Evolutionary conservation across 2,888 invertebrate genomes (phyloP).

Genomic region (Leucoptera coffeella): DNA sequence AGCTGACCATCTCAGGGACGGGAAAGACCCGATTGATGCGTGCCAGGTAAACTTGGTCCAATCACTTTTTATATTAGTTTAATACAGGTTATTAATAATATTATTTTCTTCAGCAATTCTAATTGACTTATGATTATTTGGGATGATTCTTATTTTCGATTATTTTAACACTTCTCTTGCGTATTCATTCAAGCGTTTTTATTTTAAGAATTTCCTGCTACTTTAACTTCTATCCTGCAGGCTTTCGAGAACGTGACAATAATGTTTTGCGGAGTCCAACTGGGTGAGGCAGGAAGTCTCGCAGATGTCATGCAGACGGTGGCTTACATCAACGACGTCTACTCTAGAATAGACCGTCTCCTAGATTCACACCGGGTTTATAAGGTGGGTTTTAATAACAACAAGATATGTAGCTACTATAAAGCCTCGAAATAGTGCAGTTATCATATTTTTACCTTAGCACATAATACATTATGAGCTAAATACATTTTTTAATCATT

Average conservation of each 20-base stretch:
- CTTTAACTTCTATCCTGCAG: too few relatives aligned
- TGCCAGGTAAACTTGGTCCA: slow-evolving; percentile 76
- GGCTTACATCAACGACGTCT: slow-evolving; percentile 78
- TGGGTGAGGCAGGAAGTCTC: slow-evolving; percentile 29
- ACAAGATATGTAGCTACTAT: too few relatives aligned
- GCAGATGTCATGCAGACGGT: slow-evolving; percentile 69
- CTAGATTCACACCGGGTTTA: slow-evolving; percentile 82
- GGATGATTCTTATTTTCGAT: too few relatives aligned
- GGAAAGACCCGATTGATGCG: slow-evolving; percentile 69
- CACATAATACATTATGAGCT: too few relatives aligned
- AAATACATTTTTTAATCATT: too few relatives aligned
- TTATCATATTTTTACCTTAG: too few relatives aligned
- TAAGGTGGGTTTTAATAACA: slow-evolving; percentile 72
- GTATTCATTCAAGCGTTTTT: too few relatives aligned
- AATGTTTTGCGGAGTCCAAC: slow-evolving; percentile 69
- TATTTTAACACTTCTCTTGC: too few relatives aligned
- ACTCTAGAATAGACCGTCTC: slow-evolving; percentile 76
- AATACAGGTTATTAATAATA: slow-evolving; percentile 4
- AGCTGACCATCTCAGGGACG: slow-evolving; percentile 72
- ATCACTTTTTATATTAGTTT: neutral
- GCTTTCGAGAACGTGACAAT: slow-evolving; percentile 72
- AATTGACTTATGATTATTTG: too few relatives aligned
- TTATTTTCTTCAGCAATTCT: too few relatives aligned
- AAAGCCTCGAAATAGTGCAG: too few relatives aligned
- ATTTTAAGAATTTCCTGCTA: too few relatives aligned